Evolutionary conservation across 2,888 invertebrate genomes (phyloP).

Genomic region (Blastobasis lacticolella): DNA sequence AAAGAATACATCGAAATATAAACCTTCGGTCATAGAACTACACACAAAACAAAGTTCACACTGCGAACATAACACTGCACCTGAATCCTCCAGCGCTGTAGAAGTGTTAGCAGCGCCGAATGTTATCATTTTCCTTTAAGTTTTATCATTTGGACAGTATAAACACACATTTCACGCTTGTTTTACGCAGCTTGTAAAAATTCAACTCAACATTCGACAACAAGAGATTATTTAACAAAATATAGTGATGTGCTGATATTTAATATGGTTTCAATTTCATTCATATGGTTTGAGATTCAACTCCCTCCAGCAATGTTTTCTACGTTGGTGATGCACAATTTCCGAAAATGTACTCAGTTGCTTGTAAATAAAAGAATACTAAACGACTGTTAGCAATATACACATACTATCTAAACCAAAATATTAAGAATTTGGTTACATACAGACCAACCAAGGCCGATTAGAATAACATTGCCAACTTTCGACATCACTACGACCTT

Average conservation of each 20-base stretch:
- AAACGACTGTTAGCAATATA: too few relatives aligned
- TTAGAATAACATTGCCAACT: too few relatives aligned
- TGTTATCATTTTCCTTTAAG: slow-evolving; percentile 62
- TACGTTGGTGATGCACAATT: too few relatives aligned
- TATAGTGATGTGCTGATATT: slow-evolving; percentile 37
- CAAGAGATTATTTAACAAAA: slow-evolving; percentile 54
- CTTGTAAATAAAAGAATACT: too few relatives aligned
- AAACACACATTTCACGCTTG: slow-evolving; percentile 36
- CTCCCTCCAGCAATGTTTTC: too few relatives aligned
- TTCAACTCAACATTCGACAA: slow-evolving; percentile 45
- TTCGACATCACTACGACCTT: too few relatives aligned
- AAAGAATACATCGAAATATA: slow-evolving; percentile 12
- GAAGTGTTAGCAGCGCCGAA: slow-evolving; percentile 58
- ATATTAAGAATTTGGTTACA: too few relatives aligned
- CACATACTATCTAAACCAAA: too few relatives aligned
- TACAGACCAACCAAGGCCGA: too few relatives aligned
- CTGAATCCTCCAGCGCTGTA: slow-evolving; percentile 58
- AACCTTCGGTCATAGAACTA: slow-evolving; percentile 7
- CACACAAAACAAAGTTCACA: slow-evolving; percentile 34
- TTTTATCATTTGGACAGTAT: slow-evolving; percentile 56
- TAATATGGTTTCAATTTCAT: too few relatives aligned
- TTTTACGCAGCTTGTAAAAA: slow-evolving; percentile 33
- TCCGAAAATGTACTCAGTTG: too few relatives aligned
- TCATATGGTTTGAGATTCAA: too few relatives aligned
- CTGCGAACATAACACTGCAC: slow-evolving; percentile 22